These are phyloP conservation scores for Drosophila bunnanda DNA, from an alignment of 2,888 invertebrate species.

Conservation along the genomic window DNA sequence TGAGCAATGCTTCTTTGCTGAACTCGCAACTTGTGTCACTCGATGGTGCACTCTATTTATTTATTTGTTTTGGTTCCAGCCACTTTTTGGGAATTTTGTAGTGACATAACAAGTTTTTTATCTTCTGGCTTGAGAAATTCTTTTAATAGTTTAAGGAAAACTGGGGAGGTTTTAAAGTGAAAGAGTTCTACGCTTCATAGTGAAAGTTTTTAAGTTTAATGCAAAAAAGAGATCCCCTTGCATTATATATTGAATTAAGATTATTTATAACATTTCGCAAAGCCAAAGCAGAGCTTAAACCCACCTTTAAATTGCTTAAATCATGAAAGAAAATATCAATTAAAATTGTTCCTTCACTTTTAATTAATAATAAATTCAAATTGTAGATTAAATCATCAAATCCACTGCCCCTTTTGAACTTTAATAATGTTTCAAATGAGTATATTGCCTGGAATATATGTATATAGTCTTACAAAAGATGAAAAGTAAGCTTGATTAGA, in stretches of 20 bases:
- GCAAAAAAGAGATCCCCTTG: too few species aligned
- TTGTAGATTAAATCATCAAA: neutral
- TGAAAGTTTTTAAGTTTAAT: accelerated
- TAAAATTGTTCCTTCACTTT: neutral
- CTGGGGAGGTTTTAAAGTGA: too few species aligned
- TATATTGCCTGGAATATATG: neutral
- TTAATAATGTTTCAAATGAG: neutral
- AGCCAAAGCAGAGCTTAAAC: neutral
- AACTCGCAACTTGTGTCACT: neutral
- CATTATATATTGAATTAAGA: neutral
- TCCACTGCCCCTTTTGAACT: neutral
- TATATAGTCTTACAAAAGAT: constrained; percentile 5
- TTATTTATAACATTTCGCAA: neutral
- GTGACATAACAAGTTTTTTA: neutral
- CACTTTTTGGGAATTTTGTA: neutral
- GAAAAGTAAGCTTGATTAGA: constrained; percentile 67
- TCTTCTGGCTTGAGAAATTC: too few species aligned
- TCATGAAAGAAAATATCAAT: neutral
- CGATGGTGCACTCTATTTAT: constrained; percentile 1
- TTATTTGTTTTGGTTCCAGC: constrained; percentile 1
- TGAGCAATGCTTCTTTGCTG: constrained; percentile 22
- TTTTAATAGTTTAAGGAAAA: neutral
- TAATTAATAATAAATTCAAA: neutral
- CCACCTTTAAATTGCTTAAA: neutral
- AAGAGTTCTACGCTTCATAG: neutral